Conservation (phyloP, 2,113 vertebrate genomes). For the Bufo bufo region DNA sequence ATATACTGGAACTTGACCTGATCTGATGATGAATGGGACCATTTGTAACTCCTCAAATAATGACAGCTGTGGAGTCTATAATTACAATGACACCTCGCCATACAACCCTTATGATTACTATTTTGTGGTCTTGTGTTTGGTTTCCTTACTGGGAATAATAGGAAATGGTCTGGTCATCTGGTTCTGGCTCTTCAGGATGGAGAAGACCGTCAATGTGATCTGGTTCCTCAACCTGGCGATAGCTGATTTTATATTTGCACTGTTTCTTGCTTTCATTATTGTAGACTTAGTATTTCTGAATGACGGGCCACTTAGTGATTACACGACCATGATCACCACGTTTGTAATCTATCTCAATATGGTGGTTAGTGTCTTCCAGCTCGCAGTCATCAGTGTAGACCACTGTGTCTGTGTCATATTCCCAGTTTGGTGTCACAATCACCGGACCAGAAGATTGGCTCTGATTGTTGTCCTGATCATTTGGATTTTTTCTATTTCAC, state of each 20-base stretch:
- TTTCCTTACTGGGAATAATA: slow-evolving; percentile 59
- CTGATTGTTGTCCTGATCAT: background rate
- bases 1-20: too few species aligned
- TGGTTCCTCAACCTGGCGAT: slow-evolving; percentile 73
- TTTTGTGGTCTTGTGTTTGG: background rate
- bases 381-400: slow-evolving; percentile 86
- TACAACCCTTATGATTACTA: too few species aligned
- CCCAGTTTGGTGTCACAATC: slow-evolving; percentile 80
- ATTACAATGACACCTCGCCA: too few species aligned
- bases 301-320: slow-evolving; percentile 70
- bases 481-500: background rate
- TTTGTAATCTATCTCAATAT: slow-evolving; percentile 65
- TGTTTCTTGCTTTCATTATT: slow-evolving; percentile 62
- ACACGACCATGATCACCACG: slow-evolving; percentile 73
- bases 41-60: too few species aligned
- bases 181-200: slow-evolving; percentile 69
- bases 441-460: slow-evolving; percentile 63
- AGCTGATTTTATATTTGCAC: slow-evolving; percentile 71
- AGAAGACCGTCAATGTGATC: slow-evolving; percentile 65
- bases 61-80: too few species aligned
- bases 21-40: too few species aligned
- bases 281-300: background rate
- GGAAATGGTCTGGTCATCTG: slow-evolving; percentile 74
- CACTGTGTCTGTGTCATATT: slow-evolving; percentile 80
- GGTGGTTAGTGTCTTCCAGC: slow-evolving; percentile 89